Conservation (phyloP, 2,797 vertebrate species). For the Merluccius polli region DNA sequence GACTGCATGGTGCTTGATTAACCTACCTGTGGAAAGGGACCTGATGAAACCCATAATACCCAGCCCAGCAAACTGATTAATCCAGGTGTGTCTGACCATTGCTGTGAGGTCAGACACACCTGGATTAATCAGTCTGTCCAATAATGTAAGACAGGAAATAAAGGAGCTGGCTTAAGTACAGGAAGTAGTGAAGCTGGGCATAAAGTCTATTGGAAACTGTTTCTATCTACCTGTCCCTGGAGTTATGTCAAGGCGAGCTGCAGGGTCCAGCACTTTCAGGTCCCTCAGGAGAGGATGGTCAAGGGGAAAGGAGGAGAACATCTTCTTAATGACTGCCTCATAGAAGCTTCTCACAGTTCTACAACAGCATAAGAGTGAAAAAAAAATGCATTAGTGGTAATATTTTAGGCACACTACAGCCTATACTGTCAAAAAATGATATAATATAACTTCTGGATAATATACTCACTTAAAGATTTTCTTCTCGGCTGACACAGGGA, state of each 20-base stretch:
- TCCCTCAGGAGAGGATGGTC: slow-evolving; percentile 23
- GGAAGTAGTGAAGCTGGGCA: too few species aligned
- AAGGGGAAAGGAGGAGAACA: slow-evolving; percentile 23
- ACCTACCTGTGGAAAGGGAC: too few species aligned
- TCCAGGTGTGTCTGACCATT: too few species aligned
- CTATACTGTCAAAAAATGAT: not conserved
- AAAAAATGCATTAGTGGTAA: slow-evolving; percentile 2
- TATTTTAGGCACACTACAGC: slow-evolving; percentile 6
- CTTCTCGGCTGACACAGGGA: slow-evolving; percentile 13
- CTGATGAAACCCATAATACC: too few species aligned
- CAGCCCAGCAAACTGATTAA: too few species aligned
- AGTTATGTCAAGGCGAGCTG: slow-evolving; percentile 18
- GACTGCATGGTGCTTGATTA: too few species aligned
- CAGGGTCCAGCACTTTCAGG: slow-evolving; percentile 23
- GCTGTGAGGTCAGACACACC: too few species aligned
- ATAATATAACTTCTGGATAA: slow-evolving; percentile 16
- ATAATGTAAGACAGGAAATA: too few species aligned
- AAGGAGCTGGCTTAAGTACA: too few species aligned
- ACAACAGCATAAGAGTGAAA: slow-evolving; percentile 3
- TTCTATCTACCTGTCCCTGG: slow-evolving; percentile 20
- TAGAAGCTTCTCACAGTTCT: slow-evolving; percentile 25
- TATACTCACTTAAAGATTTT: slow-evolving; percentile 32
- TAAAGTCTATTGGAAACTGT: not conserved
- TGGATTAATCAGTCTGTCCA: too few species aligned
- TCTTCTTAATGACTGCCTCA: slow-evolving; percentile 20